phyloP scores from a whole-genome alignment of 2,113 vertebrate genomes.

The Vanacampus margaritifer region DNA sequence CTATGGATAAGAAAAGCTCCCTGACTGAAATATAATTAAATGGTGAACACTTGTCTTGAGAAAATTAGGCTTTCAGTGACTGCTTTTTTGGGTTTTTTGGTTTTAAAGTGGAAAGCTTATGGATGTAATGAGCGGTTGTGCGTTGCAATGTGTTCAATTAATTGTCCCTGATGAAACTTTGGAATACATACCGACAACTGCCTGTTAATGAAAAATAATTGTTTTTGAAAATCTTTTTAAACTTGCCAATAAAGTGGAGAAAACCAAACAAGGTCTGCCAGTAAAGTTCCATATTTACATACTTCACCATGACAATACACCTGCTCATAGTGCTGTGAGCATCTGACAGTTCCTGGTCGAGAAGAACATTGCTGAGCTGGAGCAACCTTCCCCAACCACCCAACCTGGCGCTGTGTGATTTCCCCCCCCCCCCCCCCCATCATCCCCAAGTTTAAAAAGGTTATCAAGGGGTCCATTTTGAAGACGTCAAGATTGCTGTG shows the following conservation, averaged over 20 bases:
- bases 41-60: conserved; percentile 24
- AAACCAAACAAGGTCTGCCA: neutral
- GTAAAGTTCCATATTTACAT: neutral
- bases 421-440: too few species aligned
- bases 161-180: neutral
- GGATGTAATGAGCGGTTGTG: neutral
- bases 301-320: too few species aligned
- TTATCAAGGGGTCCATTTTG: too few species aligned
- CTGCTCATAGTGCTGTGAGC: too few species aligned
- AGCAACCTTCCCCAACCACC: too few species aligned
- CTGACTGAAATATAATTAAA: conserved; percentile 55
- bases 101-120: neutral
- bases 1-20: conserved; percentile 32
- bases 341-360: too few species aligned
- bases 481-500: neutral
- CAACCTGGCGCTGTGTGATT: too few species aligned
- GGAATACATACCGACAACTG: neutral
- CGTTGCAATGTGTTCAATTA: neutral
- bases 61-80: conserved; percentile 13
- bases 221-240: neutral
- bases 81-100: neutral
- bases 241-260: neutral
- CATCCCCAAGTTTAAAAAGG: too few species aligned
- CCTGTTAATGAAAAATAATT: neutral
- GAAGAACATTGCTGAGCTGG: too few species aligned